These are phyloP conservation scores for Schlechtendalia chinensis DNA, from an alignment of 1,140 invertebrate species.

Conservation along the genomic window DNA sequence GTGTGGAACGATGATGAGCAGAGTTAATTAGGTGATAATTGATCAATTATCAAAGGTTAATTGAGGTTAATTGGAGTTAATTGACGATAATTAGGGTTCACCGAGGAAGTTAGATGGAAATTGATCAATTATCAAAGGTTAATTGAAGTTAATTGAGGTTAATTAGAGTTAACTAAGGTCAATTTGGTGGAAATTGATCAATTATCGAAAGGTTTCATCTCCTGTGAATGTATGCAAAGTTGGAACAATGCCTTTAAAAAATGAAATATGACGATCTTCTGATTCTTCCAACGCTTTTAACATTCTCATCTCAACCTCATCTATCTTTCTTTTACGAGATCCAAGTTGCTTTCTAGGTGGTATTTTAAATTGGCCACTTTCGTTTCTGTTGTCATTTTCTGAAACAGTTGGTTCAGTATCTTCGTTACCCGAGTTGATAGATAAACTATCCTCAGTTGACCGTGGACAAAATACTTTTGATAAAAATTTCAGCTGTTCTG, in stretches of 20 bases:
- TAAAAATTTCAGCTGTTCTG: slow-evolving; percentile 41
- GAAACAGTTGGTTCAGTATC: slow-evolving; percentile 28
- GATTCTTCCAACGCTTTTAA: slow-evolving; percentile 43
- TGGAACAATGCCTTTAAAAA: slow-evolving; percentile 27
- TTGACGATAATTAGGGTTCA: too few relatives aligned
- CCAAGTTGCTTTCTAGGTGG: slow-evolving; percentile 38
- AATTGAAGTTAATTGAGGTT: too few relatives aligned
- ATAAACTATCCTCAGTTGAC: slow-evolving; percentile 23
- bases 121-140: too few relatives aligned
- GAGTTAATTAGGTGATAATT: too few relatives aligned
- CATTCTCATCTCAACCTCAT: slow-evolving; percentile 38
- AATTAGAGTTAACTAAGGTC: too few relatives aligned
- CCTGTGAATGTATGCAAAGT: slow-evolving; percentile 46
- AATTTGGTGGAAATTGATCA: too few relatives aligned
- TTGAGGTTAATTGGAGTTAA: too few relatives aligned
- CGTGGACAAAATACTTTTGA: slow-evolving; percentile 6
- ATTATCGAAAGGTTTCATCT: too few relatives aligned
- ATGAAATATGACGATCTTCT: slow-evolving; percentile 48
- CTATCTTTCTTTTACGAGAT: slow-evolving; percentile 35
- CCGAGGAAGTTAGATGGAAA: too few relatives aligned
- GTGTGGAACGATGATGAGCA: too few relatives aligned
- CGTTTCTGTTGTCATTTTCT: slow-evolving; percentile 20
- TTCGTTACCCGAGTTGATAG: slow-evolving; percentile 19
- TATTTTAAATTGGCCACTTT: slow-evolving; percentile 7
- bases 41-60: too few relatives aligned